Conservation (phyloP, 92 coral and sea anemone genomes). For the Umimayanthus kanabou region DNA sequence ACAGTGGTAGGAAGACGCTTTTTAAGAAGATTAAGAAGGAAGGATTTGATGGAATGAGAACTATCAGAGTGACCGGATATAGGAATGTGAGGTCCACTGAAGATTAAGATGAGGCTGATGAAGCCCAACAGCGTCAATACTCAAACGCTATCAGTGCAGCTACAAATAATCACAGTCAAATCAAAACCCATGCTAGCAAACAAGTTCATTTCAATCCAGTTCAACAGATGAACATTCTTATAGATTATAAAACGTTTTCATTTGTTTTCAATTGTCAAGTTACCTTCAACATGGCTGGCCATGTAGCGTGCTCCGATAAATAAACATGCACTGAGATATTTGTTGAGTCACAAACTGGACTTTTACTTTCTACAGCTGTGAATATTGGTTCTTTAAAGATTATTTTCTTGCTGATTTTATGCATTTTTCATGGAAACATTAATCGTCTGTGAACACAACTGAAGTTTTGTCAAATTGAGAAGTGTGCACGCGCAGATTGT, state of each 20-base stretch:
- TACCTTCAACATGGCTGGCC: background rate
- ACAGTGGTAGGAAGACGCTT: slow-evolving; percentile 41
- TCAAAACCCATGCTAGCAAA: background rate
- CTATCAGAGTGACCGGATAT: slow-evolving; percentile 37
- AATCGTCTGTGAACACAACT: too few species aligned
- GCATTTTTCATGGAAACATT: too few species aligned
- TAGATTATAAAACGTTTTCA: background rate
- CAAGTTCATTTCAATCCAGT: background rate
- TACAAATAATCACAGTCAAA: background rate
- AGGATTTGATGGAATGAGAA: slow-evolving; percentile 24
- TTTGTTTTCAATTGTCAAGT: slow-evolving; percentile 3
- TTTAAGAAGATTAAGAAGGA: slow-evolving; percentile 33
- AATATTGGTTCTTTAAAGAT: too few species aligned
- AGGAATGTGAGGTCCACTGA: slow-evolving; percentile 4
- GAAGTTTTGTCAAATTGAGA: too few species aligned
- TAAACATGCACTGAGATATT: too few species aligned
- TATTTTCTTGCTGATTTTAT: too few species aligned
- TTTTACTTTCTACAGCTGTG: too few species aligned
- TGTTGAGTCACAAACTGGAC: too few species aligned
- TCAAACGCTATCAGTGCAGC: slow-evolving; percentile 5
- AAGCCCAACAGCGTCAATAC: background rate
- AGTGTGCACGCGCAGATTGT: too few species aligned
- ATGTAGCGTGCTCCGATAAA: background rate
- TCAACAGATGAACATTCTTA: background rate
- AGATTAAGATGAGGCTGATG: background rate